Base-by-base conservation (phyloP, 2,113 vertebrate genomes). In the Ammodramus savannarum region DNA sequence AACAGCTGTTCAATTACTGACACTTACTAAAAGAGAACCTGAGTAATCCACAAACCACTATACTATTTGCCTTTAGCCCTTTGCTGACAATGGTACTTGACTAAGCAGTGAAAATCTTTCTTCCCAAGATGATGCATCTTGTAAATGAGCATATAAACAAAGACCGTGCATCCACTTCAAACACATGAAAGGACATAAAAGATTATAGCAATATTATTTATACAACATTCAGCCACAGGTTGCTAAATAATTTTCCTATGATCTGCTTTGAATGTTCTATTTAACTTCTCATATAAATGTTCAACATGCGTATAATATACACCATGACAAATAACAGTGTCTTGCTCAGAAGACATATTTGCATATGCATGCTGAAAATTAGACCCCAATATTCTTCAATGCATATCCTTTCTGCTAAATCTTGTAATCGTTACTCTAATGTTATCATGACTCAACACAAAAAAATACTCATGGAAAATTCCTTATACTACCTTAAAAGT, bases 1-100 rank as follows among this genome's bases (percentile, higher is more conserved):
- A 89, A 85, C 74, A 97, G 52, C 57, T 89, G 71, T 82, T 87
- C 55, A 55, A 16, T 87, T 90, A 86, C 52, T 67, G 76, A 61
- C n/a, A 69, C 65, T 83, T 84, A 54, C 39, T 84, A 36, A 71
- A 89, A 90, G 57, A 78, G 71, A 85, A 73, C n/a, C 3, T 3
- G 2, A 81, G 44, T 66, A 89, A 91, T 68, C 67, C 62, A 68
- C 43, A 93, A 94, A 83, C 87, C 54, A 49, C 29, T 58, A 7
- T 5, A 36, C 6, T 79, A 13, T 68, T 72, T 72, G 54, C 29
- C 91, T 77, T 73, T 66, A 69, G 39, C 49, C 51, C n/a, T 89
- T 79, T 89, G 23, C 76, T 92, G 72, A 74, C 83, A 87, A 19
- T 25, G 9, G 29, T 29, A 48, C 74, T 92, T 86, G 43, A 43